These are phyloP conservation scores for Leuciscus idus DNA, from an alignment of 2,113 vertebrate species.

Conservation along the genomic window DNA sequence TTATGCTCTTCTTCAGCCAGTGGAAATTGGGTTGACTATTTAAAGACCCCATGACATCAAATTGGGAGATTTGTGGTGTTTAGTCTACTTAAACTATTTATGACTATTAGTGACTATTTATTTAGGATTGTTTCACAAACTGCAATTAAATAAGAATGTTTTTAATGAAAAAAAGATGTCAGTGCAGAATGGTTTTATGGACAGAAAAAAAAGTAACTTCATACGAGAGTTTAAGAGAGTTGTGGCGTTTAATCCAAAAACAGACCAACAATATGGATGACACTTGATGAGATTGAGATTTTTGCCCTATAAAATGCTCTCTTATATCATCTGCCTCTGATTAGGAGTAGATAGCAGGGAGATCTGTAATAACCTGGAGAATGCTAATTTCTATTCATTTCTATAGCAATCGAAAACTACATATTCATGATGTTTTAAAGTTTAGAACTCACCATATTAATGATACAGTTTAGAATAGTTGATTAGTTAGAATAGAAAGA, in stretches of 20 bases:
- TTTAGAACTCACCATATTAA: not conserved
- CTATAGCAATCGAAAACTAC: not conserved
- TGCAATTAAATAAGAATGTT: no score
- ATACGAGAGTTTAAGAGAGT: no score
- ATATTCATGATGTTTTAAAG: not conserved
- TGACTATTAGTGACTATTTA: not conserved
- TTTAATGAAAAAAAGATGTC: no score
- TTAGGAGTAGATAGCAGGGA: not conserved
- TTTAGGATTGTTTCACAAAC: no score
- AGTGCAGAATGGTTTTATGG: no score
- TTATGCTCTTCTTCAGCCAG: not conserved
- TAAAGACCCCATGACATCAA: not conserved
- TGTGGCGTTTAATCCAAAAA: no score
- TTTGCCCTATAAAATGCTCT: not conserved
- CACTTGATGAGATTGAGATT: not conserved
- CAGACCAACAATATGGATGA: not conserved
- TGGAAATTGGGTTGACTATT: conserved; percentile 9
- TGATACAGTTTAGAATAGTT: not conserved
- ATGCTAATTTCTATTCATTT: not conserved
- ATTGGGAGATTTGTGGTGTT: not conserved
- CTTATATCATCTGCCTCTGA: not conserved
- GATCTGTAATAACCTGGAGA: not conserved
- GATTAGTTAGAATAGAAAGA: not conserved
- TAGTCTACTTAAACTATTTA: not conserved
- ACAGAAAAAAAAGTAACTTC: not conserved